Evolutionary conservation across 2,797 vertebrate genomes (phyloP), one percentile per base, ranked within the genome.

Genomic region (Orientallactaga sibirica): DNA sequence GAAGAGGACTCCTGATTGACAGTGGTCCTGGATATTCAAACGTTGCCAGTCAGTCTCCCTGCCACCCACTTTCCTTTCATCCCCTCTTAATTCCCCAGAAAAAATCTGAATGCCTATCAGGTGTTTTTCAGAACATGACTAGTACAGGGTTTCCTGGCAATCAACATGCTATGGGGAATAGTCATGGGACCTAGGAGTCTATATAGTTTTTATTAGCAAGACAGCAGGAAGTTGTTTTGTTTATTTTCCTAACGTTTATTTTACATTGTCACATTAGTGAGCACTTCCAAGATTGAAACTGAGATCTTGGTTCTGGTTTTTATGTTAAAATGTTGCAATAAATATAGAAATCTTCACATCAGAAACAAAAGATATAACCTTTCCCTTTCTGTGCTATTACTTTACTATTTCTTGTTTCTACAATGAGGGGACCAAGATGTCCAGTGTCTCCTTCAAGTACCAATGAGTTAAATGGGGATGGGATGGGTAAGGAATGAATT

Each of bases 91-190:
- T 86, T 81, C 90, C 66, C 24, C 20, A 27, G 29, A 88, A 25
- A 80, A 71, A 76, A 37, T 7, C 14, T 82, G n/a, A 41, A 29
- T 82, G 93, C 67, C 15, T 89, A 62, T 1, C 4, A 81, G 10
- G 55, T 58, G n/a, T 58, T 68, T 94, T 92, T 76, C n/a, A 90
- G 81, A 91, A 48, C 5, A 10, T 89, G 18, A 48, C 4, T 62
- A 61, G 61, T 25, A 16, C 16, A 71, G 12, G 6, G 10, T 24
- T 84, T 66, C 66, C 73, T 48, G 24, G 27, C 18, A 61, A 29
- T 7, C 5, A 41, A 6, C 16, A 81, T 86, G 52, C 43, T 77
- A 0, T 14, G 71, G 25, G 62, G 27, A 76, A n/a, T 76, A 62
- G 19, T 77, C 20, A 76, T 70, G n/a, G 5, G 3, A 7, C 24